Evolutionary conservation across 2,888 invertebrate species (phyloP), one percentile per base, ranked within the genome.

Genomic region (Drosophila neotestacea): DNA sequence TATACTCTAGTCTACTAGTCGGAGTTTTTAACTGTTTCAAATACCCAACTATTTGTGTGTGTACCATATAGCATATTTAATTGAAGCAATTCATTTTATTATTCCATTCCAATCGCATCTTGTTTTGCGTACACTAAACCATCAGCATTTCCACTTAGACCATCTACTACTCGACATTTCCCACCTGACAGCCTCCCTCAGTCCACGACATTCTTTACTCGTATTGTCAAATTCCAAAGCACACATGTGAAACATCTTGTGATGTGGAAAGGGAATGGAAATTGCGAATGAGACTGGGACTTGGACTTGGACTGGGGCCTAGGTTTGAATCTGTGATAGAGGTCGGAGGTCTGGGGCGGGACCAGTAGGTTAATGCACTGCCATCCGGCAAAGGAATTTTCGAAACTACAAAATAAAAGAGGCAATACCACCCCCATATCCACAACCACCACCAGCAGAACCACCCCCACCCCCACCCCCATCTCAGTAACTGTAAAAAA

Each of bases 321-420:
- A 22, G 34, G 32, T 54, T 54, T 61, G 58, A 55, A 55, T 48
- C 44, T 44, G 62, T 51, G 44, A 55, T 28, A 47, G 36, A 32
- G 52, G 22, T 28, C n/a, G 27, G 9, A 28, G 27, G 72, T 10
- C 65, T 32, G 55, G 44, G 56, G 41, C 7, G 34, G 27, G 67
- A 51, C 47, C 48, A 63, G 36, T 61, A 67, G 79, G 70, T 79
- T 78, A 77, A 77, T 77, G 79, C 77, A 77, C 77, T 70, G 63
- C 60, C 64, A 64, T 44, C 41, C 65, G 48, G 58, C 60, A 48
- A 61, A 46, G 62, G 62, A 70, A 78, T 73, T 67, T 77, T 28
- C 63, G 42, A 54, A 59, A 67, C 63, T 64, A 64, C 46, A 69
- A 42, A 42, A 52, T 22, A 38, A 52, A 11, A 39, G 16, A 47